A percentile compares a stretch with the other conserved stretches of the same genome.
Evolutionary conservation across 64 coral and sea anemone genomes (phyloP).

Genomic region (Astreopora myriophthalma): DNA sequence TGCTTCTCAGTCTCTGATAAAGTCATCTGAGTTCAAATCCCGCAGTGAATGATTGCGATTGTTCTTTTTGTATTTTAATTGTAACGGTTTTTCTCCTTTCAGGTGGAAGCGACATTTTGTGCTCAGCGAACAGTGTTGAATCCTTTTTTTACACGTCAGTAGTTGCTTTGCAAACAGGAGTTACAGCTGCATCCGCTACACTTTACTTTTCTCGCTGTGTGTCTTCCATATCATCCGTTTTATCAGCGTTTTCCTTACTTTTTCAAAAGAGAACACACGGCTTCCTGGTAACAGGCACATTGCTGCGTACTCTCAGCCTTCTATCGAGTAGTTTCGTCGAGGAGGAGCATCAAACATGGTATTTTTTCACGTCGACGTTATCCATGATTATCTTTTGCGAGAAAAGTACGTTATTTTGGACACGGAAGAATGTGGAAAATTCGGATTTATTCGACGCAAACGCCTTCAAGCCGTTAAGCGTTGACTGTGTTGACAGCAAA

Average conservation of each 20-base stretch:
- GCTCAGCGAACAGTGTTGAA: constrained; percentile 18
- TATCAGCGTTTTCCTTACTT: neutral
- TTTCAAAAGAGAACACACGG: neutral
- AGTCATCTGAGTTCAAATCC: neutral
- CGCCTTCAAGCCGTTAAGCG: neutral
- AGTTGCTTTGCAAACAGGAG: neutral
- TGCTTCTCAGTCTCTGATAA: too few relatives aligned
- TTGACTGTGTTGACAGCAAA: neutral
- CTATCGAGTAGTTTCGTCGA: constrained; percentile 97
- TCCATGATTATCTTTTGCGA: constrained; percentile 64
- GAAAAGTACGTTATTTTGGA: neutral
- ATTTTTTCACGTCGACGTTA: constrained; percentile 75
- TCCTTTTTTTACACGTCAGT: neutral
- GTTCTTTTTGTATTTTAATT: too few relatives aligned
- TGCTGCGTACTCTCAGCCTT: constrained; percentile 80
- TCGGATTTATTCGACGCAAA: neutral
- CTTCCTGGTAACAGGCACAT: constrained; percentile 61
- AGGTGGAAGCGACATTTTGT: constrained; percentile 63
- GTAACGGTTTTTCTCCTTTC: constrained; percentile 32
- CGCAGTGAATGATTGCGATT: neutral
- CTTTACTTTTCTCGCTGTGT: neutral
- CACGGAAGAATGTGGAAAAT: neutral
- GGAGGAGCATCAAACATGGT: constrained; percentile 98
- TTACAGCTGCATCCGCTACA: neutral
- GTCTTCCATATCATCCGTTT: neutral